Conservation (phyloP, 2,113 vertebrate species). For the Suncus etruscus region DNA sequence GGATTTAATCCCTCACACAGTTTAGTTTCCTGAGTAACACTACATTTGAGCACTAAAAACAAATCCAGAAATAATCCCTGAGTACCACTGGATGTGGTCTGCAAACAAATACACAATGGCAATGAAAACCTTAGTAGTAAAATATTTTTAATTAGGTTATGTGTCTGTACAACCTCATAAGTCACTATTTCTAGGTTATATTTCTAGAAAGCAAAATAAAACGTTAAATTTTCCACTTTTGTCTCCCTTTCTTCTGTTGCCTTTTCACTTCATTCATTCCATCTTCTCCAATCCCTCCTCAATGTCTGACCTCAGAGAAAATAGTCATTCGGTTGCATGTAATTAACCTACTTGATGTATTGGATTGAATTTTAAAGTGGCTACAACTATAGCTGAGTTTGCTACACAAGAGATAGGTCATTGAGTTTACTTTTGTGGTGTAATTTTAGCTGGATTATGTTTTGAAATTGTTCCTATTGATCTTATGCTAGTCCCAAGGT, state of each 20-base stretch:
- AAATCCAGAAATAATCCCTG: no score
- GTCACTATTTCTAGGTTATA: not conserved
- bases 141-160: not conserved
- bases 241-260: not conserved
- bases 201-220: not conserved
- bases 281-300: not conserved
- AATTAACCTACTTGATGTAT: not conserved
- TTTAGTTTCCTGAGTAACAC: no score
- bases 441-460: not conserved
- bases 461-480: not conserved
- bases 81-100: no score
- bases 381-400: not conserved
- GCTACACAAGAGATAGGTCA: not conserved
- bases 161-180: not conserved
- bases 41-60: no score
- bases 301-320: not conserved
- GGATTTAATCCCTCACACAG: no score
- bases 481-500: not conserved
- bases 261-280: accelerated
- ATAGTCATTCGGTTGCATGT: not conserved
- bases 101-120: no score
- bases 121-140: not conserved
- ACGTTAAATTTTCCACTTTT: not conserved
- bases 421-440: not conserved
- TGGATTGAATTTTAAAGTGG: not conserved